Base-by-base conservation (phyloP, 2,888 invertebrate genomes). In the Acleris cristana region DNA sequence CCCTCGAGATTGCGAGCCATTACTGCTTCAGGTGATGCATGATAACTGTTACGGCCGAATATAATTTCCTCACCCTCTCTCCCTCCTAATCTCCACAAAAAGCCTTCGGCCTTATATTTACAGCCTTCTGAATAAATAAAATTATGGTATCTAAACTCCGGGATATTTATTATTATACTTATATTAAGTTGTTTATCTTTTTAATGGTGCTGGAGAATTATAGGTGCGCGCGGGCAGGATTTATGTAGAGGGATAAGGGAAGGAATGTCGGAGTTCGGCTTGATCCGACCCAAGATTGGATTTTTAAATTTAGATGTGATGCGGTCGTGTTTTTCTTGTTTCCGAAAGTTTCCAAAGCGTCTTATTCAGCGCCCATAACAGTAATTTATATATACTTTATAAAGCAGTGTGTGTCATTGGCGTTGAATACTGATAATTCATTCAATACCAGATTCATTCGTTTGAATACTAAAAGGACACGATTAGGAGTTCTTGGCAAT, bases 121-220 rank as follows among this genome's bases (percentile, higher is more conserved):
- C 90, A 87, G 84, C 89, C 89, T 90, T 89, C 86, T 90, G 90
- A 91, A 92, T 92, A 92, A 92, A 92, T 92, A 92, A 92, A 92
- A 91, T 92, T 91, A 92, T 89, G 79, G 83, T 84, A 85, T 88
- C 82, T 82, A 79, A 87, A 89, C 78, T 73, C 73, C 75, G 80
- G 77, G 82, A 89, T 90, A 86, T 92, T 92, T 92, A 92, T 90
- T 91, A 88, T 91, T 89, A 91, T 92, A 85, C 88, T 86, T 91
- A 89, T 90, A 92, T 92, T 91, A 92, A 92, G 92, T 90, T 90
- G 90, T 91, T 90, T 92, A 92, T 92, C 92, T 92, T 91, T 90
- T 90, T 92, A 92, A 92, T 92, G 91, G 90, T 71, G 79, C 65
- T 66, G 71, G 80, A 89, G 92, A 92, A 89, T 91, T 92, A 92